phyloP scores from a whole-genome alignment of 2,888 invertebrate species.

The Aphrophora alni region DNA sequence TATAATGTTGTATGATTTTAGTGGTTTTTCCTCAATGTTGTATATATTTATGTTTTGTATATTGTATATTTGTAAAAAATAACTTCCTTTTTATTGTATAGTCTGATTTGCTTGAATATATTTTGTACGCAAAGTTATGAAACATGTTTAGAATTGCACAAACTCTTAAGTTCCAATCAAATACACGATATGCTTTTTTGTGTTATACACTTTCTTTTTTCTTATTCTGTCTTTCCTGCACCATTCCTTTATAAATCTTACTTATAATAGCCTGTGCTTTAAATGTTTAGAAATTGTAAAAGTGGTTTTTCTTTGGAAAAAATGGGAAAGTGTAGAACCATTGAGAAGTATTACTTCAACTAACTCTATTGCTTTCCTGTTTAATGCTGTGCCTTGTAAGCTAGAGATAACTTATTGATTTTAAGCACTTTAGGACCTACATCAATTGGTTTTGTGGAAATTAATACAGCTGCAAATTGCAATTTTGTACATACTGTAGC shows the following conservation, averaged over 20 bases:
- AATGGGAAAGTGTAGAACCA: too few species aligned
- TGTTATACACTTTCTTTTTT: background rate
- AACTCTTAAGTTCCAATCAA: background rate
- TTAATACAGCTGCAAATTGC: too few species aligned
- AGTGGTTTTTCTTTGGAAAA: too few species aligned
- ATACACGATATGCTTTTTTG: background rate
- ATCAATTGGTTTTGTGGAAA: too few species aligned
- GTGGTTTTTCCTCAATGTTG: background rate
- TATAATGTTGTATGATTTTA: background rate
- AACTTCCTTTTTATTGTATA: background rate
- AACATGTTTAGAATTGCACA: background rate
- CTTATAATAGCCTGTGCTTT: background rate
- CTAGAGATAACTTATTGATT: too few species aligned
- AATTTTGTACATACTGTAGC: too few species aligned
- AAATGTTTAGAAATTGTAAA: too few species aligned
- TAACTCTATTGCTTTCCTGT: too few species aligned
- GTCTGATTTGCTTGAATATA: background rate
- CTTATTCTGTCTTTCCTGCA: background rate
- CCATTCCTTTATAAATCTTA: background rate
- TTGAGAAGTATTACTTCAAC: too few species aligned
- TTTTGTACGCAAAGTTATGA: background rate
- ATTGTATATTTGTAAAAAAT: background rate
- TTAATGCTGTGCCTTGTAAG: too few species aligned
- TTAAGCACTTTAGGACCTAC: too few species aligned
- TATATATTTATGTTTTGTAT: background rate